Conservation (phyloP, 2,888 invertebrate genomes). For the Dasypogon diadema region DNA sequence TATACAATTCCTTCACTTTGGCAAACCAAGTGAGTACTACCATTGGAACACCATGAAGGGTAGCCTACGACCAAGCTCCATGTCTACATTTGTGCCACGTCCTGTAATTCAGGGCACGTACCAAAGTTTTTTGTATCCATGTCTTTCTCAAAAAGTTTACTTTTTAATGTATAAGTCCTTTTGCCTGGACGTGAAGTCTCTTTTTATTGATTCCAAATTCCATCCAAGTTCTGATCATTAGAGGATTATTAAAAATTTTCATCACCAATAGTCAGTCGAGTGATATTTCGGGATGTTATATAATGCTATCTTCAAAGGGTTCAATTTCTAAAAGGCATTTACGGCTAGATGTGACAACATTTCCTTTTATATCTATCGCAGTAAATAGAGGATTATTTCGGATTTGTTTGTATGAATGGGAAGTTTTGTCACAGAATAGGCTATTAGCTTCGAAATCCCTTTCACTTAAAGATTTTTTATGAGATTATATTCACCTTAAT, state of each 20-base stretch:
- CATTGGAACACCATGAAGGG: conserved; percentile 9
- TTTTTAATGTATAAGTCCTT: conserved; percentile 39
- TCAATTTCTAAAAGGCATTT: no score
- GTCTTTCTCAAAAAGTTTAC: conserved; percentile 39
- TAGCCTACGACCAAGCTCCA: conserved; percentile 19
- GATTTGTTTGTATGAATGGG: no score
- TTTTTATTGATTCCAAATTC: conserved; percentile 25
- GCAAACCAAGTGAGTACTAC: conserved; percentile 32
- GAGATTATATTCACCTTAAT: no score
- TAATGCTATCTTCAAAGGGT: no score
- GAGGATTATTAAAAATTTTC: conserved; percentile 32
- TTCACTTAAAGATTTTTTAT: no score
- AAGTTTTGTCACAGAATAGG: no score
- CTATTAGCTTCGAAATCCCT: no score
- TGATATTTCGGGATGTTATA: neutral
- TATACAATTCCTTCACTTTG: conserved; percentile 44
- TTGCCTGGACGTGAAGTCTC: conserved; percentile 13
- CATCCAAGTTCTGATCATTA: conserved; percentile 8
- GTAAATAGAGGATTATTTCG: no score
- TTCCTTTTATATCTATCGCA: no score
- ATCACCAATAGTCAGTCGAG: neutral
- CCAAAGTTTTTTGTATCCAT: conserved; percentile 34
- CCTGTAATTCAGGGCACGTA: conserved; percentile 32
- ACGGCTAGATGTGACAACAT: no score
- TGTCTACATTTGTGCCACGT: conserved; percentile 29